Conservation (phyloP, 2,113 vertebrate genomes). For the Arenaria interpres region DNA sequence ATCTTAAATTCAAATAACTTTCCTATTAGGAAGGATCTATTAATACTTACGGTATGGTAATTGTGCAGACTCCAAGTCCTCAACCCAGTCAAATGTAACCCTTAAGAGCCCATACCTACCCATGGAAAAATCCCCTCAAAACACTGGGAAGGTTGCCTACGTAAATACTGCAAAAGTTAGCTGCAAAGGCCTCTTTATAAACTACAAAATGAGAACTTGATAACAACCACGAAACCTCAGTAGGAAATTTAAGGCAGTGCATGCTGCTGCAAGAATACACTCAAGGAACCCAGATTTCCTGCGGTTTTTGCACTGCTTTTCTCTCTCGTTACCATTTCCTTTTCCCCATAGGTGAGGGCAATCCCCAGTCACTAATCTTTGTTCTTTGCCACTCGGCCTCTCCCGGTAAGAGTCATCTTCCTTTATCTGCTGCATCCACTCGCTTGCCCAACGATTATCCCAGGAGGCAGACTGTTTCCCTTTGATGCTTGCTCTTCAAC, state of each 20-base stretch:
- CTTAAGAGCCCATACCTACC: background rate
- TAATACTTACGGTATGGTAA: conserved; percentile 24
- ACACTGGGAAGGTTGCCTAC: background rate
- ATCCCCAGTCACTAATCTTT: background rate
- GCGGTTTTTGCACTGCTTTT: background rate
- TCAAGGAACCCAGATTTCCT: background rate
- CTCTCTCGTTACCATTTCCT: background rate
- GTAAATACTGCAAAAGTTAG: conserved; percentile 10
- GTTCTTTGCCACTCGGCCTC: background rate
- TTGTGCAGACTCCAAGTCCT: conserved; percentile 26
- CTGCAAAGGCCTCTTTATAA: background rate
- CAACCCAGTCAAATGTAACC: background rate
- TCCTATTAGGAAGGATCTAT: conserved; percentile 50
- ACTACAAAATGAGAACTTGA: background rate
- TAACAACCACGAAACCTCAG: background rate
- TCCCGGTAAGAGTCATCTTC: background rate
- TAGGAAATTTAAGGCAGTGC: background rate
- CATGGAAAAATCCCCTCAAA: conserved; percentile 29
- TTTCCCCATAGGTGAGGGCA: background rate
- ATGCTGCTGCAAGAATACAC: background rate
- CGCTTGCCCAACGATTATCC: background rate
- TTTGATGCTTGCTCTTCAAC: conserved; percentile 29
- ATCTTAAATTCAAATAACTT: conserved; percentile 56
- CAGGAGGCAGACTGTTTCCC: background rate
- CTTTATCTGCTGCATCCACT: conserved; percentile 35